A percentile compares a stretch with the other conserved stretches of the same genome.
Evolutionary conservation across 2,113 vertebrate species (phyloP).

Genomic region (Coreoperca whiteheadi): DNA sequence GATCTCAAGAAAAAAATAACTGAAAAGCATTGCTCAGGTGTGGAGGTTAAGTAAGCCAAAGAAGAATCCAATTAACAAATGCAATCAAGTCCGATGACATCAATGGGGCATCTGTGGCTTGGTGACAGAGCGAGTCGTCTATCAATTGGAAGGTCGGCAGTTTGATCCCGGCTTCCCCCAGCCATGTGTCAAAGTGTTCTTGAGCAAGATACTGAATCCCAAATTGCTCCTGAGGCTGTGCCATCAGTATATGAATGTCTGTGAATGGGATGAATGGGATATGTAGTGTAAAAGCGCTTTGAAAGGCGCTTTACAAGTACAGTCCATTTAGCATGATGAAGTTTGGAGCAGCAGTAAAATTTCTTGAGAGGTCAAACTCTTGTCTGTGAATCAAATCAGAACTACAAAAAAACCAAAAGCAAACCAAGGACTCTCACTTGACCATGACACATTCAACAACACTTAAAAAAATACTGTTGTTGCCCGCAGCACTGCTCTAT

Average conservation of each 20-base stretch:
- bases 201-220: no score
- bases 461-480: conserved; percentile 44
- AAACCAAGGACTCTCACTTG: conserved; percentile 26
- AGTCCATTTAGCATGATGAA: no score
- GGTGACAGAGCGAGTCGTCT: no score
- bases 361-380: conserved; percentile 30
- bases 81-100: conserved; percentile 47
- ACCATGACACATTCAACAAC: conserved; percentile 49
- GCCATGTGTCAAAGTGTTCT: no score
- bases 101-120: no score
- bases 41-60: conserved; percentile 30
- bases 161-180: no score
- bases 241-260: no score
- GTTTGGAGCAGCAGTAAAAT: conserved; percentile 20
- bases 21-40: conserved; percentile 3
- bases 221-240: no score
- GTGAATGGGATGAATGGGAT: no score
- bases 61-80: conserved; percentile 30
- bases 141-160: no score
- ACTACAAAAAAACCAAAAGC: conserved; percentile 17
- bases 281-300: no score
- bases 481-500: not conserved
- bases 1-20: conserved; percentile 4
- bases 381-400: conserved; percentile 39
- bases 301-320: no score